Base-by-base conservation (phyloP, 1,140 invertebrate species). In the Neodiprion virginianus region DNA sequence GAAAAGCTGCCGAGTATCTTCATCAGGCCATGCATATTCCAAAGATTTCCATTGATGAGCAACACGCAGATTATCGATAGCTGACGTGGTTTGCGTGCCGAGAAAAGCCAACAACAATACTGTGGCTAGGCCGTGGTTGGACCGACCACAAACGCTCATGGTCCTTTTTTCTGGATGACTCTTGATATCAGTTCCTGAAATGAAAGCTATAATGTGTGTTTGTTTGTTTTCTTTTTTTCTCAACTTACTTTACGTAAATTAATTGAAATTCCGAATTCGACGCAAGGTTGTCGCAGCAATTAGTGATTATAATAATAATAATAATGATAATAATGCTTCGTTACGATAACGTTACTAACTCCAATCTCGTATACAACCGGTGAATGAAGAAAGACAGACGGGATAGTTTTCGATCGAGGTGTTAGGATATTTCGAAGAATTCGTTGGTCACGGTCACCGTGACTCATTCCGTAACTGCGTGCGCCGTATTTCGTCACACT, bases 31-130 rank as follows among this genome's bases (percentile, higher is more conserved):
- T 48, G 91, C 89, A 82, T 91, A 95, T 79, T 94, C 93, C 21
- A 94, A 85, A 82, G 93, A 90, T 75, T 92, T 93, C 93, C 93
- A 95, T 79, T 93, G 90, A 82, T 91, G 94, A 12, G 89, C 89
- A 7, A 94, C 91, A 69, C 89, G 89, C 50, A 94, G 86, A 86
- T 93, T 92, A 81, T 93, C 92, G 83, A 92, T 92, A 71, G 85
- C 87, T 71, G 78, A 79, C 21, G 81, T 78, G 80, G 79, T 83
- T 28, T 40, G 28, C 28, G 28, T 5, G 28, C 28, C 28, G 28
- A 40, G 28, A 40, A 40, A 40, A 40, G 85, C 76, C 79, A 86
- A 78, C 69, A 86, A 83, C 17, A n/a, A 5, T 23, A 23, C 75
- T 72, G 67, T 9, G 73, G 8, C 1, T 47, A 21, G 47, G 50